These are phyloP conservation scores for Microhierax caerulescens DNA, from an alignment of 2,797 vertebrate genomes.

Conservation along the genomic window DNA sequence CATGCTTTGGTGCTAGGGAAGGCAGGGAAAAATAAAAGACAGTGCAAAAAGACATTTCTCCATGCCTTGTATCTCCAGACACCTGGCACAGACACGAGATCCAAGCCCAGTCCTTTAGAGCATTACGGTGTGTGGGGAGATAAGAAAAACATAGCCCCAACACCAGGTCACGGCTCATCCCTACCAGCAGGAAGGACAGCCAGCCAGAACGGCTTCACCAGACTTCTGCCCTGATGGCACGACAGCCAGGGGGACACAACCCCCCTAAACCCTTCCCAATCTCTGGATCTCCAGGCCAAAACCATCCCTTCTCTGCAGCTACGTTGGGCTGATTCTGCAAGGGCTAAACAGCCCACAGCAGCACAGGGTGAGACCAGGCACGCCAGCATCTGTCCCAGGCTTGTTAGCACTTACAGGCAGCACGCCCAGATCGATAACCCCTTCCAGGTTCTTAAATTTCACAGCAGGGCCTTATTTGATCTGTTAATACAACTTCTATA, in stretches of 20 bases:
- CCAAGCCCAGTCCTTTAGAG: not conserved
- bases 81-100: fast-evolving
- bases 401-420: not conserved
- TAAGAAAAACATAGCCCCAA: fast-evolving
- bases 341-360: not conserved
- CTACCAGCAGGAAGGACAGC: not conserved
- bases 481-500: not conserved
- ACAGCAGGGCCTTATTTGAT: constrained; percentile 17
- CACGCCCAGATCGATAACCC: not conserved
- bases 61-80: not conserved
- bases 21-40: fast-evolving
- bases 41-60: not conserved
- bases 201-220: not conserved
- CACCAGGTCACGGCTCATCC: not conserved
- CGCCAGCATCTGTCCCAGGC: not conserved
- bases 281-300: not conserved
- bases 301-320: not conserved
- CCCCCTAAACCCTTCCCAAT: not conserved
- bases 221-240: fast-evolving
- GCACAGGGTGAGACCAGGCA: not conserved
- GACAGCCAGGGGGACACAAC: not conserved
- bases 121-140: fast-evolving
- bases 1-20: not conserved
- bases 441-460: not conserved
- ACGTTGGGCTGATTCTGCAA: not conserved